Conservation (phyloP, 2,113 vertebrate species). For the Hypomesus transpacificus region DNA sequence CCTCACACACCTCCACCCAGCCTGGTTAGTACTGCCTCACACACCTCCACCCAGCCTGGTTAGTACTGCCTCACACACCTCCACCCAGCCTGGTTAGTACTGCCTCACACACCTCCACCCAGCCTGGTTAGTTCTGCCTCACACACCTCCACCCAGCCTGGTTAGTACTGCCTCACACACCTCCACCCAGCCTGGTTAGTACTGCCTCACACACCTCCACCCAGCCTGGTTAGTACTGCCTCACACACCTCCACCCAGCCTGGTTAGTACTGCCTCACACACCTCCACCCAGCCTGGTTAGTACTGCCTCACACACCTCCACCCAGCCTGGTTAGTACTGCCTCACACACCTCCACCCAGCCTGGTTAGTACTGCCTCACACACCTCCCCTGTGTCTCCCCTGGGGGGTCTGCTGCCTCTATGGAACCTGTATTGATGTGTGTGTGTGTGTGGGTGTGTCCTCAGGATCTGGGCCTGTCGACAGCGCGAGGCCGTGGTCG, state of each 20-base stretch:
- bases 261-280: conserved; percentile 58
- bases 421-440: not conserved
- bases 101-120: conserved; percentile 35
- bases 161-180: too few species aligned
- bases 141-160: too few species aligned
- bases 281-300: conserved; percentile 65
- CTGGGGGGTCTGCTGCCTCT: not conserved
- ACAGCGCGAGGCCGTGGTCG: conserved; percentile 91
- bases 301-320: conserved; percentile 35
- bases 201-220: not conserved
- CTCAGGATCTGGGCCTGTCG: conserved; percentile 90
- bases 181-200: conserved; percentile 62
- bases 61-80: conserved; percentile 41
- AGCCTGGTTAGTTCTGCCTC: conserved; percentile 60
- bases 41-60: conserved; percentile 59
- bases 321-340: conserved; percentile 62
- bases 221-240: too few species aligned
- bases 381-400: too few species aligned
- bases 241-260: conserved; percentile 44
- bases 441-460: conserved; percentile 14
- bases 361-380: conserved; percentile 58
- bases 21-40: too few species aligned
- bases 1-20: too few species aligned
- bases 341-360: conserved; percentile 54
- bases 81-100: too few species aligned